phyloP scores from a whole-genome alignment of 2,888 invertebrate species.

The Zaprionus lineosus region DNA sequence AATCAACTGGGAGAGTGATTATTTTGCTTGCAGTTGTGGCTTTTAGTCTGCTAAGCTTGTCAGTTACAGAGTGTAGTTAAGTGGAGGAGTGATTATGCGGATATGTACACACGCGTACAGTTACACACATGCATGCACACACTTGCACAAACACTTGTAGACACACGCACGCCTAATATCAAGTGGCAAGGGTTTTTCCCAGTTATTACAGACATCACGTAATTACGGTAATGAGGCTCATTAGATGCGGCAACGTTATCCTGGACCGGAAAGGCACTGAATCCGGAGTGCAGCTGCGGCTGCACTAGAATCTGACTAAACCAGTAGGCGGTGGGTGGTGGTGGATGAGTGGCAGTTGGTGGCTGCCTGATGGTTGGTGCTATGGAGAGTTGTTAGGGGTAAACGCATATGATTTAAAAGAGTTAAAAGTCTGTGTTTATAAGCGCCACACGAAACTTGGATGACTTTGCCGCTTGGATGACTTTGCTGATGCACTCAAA shows the following conservation, averaged over 20 bases:
- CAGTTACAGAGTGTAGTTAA: neutral
- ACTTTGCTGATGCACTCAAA: neutral
- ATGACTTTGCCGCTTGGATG: too few relatives aligned
- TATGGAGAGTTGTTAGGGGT: neutral
- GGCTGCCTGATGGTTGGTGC: neutral
- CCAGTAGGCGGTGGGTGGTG: too few relatives aligned
- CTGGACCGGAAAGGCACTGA: constrained; percentile 14
- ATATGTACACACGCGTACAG: constrained; percentile 5
- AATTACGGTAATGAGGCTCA: constrained; percentile 72
- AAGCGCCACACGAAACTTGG: constrained; percentile 6
- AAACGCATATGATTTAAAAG: neutral
- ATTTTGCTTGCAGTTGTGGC: neutral
- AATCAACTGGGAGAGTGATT: neutral
- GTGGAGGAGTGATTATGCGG: neutral
- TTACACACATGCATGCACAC: neutral
- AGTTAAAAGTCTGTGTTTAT: constrained; percentile 15
- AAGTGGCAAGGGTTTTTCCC: constrained; percentile 29
- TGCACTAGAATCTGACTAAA: constrained; percentile 3
- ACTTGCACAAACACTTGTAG: neutral
- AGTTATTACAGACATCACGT: constrained; percentile 40
- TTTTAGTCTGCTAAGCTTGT: neutral
- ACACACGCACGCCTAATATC: constrained; percentile 13
- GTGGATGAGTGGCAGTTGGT: too few relatives aligned
- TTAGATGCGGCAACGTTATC: constrained; percentile 42
- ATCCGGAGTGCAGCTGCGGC: neutral